phyloP scores from a whole-genome alignment of 2,797 vertebrate genomes.

The Lepus townsendii region DNA sequence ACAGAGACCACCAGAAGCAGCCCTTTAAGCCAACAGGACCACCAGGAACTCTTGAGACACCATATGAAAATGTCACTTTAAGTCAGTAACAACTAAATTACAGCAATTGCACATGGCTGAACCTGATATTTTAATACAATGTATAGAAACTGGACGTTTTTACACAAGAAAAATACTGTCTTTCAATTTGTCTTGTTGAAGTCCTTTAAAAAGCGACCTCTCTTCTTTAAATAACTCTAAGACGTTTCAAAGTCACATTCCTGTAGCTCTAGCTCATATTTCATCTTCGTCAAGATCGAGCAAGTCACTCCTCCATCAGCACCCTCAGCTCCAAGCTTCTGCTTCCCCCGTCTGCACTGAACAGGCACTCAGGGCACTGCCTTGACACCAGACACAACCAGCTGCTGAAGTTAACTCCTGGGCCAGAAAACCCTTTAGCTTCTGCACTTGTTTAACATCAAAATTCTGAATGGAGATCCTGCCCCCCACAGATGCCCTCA shows the following conservation, averaged over 20 bases:
- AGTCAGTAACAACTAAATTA: neutral
- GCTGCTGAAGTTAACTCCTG: neutral
- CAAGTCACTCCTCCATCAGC: neutral
- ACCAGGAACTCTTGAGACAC: neutral
- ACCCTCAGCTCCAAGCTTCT: neutral
- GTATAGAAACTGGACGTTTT: neutral
- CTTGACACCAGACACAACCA: neutral
- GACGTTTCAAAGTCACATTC: neutral
- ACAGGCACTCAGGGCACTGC: neutral
- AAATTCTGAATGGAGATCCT: neutral
- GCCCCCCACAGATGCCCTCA: neutral
- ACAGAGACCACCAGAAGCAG: neutral
- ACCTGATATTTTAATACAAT: conserved; percentile 5
- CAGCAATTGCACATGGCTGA: neutral
- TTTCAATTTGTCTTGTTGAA: conserved; percentile 5
- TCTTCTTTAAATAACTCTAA: neutral
- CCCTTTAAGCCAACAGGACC: neutral
- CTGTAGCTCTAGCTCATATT: neutral
- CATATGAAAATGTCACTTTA: neutral
- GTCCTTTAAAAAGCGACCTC: no score
- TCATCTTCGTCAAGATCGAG: neutral
- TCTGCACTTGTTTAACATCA: neutral
- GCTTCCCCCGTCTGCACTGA: neutral
- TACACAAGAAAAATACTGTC: conserved; percentile 5
- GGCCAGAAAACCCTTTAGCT: neutral